phyloP scores from a whole-genome alignment of 1,140 invertebrate genomes.

The Meloidogyne floridensis region DNA sequence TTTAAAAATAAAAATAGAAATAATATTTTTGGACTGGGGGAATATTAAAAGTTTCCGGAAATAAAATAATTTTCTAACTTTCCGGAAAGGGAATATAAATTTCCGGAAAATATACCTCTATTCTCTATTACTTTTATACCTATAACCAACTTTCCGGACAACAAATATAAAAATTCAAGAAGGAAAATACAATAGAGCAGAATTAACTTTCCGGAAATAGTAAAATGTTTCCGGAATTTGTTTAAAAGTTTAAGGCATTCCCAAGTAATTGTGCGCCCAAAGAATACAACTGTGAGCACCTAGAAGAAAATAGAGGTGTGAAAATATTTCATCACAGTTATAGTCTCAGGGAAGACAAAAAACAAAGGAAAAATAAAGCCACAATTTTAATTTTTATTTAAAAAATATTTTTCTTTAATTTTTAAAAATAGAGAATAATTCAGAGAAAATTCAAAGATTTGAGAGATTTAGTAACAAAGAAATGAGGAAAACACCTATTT shows the following conservation, averaged over 20 bases:
- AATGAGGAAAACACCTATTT: constrained; percentile 11
- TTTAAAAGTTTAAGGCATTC: background rate
- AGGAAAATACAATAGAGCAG: too few species aligned
- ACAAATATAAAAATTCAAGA: background rate
- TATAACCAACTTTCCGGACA: background rate
- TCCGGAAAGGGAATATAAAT: background rate
- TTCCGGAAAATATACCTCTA: background rate
- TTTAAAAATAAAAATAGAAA: background rate
- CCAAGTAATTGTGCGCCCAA: constrained; percentile 39
- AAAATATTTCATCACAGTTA: constrained; percentile 38
- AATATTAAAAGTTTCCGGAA: background rate
- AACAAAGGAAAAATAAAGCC: background rate
- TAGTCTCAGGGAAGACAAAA: constrained; percentile 46
- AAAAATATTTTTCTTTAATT: background rate
- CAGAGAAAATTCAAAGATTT: background rate
- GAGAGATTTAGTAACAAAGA: background rate
- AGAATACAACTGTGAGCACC: constrained; percentile 50
- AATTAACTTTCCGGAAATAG: background rate
- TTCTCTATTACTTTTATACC: too few species aligned
- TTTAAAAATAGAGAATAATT: background rate
- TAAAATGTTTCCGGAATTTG: background rate
- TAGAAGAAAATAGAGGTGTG: background rate
- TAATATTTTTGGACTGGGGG: background rate
- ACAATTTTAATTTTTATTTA: background rate
- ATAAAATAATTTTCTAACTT: background rate